Conservation (phyloP, 2,113 vertebrate species). For the Podocnemis expansa region DNA sequence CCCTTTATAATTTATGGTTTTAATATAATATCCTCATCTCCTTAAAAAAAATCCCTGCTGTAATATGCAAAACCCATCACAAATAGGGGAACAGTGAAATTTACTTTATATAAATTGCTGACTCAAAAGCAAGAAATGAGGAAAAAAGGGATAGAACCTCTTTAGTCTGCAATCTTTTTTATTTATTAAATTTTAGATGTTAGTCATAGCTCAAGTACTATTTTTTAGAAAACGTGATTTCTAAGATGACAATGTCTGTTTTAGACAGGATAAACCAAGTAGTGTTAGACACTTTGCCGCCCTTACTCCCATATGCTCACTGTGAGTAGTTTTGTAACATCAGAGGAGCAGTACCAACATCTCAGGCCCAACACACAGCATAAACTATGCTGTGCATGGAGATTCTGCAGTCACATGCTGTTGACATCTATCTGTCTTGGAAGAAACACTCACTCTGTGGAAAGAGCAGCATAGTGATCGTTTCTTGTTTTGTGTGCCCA, state of each 20-base stretch:
- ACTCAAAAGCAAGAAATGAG: too few relatives aligned
- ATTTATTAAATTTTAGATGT: too few relatives aligned
- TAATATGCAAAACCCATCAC: too few relatives aligned
- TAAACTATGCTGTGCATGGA: background rate
- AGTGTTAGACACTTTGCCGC: background rate
- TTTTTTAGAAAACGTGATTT: background rate
- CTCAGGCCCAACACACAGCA: background rate
- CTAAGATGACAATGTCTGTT: background rate
- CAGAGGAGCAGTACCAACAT: background rate
- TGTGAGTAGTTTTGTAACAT: background rate
- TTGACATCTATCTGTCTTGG: background rate
- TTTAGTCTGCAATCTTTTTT: too few relatives aligned
- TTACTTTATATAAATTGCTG: too few relatives aligned
- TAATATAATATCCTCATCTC: too few relatives aligned
- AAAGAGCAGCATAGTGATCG: background rate
- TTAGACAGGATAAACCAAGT: background rate
- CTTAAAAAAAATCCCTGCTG: too few relatives aligned
- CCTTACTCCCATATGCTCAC: background rate
- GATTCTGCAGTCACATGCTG: background rate
- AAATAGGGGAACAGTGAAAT: too few relatives aligned
- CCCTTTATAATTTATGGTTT: too few relatives aligned
- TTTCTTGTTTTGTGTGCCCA: background rate
- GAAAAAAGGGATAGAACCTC: too few relatives aligned
- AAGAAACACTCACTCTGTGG: background rate
- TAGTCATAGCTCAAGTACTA: too few relatives aligned